Percentiles rank a stretch among this genome's conserved stretches.
Conservation (phyloP, 1,140 invertebrate genomes). For the Apis florea region DNA sequence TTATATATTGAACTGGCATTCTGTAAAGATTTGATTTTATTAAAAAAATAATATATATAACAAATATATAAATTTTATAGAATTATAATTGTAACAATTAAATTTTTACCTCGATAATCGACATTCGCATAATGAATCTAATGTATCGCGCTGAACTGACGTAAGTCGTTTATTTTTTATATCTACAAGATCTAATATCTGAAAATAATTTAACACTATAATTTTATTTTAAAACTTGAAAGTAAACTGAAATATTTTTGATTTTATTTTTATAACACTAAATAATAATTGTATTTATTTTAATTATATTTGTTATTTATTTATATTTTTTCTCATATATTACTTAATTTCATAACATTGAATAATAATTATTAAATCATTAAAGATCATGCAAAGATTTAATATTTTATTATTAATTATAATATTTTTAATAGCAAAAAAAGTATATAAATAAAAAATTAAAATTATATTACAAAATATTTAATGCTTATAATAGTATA, state of each 20-base stretch:
- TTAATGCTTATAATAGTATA: neutral
- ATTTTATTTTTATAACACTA: neutral
- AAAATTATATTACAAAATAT: neutral
- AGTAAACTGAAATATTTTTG: neutral
- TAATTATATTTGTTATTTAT: neutral
- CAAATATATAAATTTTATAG: neutral
- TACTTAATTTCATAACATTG: neutral
- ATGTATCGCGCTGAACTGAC: constrained; percentile 60
- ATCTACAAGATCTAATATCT: constrained; percentile 69
- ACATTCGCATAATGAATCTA: constrained; percentile 73
- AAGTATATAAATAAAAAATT: neutral
- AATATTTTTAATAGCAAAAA: too few species aligned
- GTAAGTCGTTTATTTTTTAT: constrained; percentile 61
- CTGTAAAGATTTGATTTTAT: constrained; percentile 71
- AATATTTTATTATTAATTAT: too few species aligned
- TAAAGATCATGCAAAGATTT: neutral
- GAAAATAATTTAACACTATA: constrained; percentile 8
- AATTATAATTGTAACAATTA: neutral
- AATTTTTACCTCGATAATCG: constrained; percentile 71
- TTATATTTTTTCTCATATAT: neutral
- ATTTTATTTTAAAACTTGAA: neutral
- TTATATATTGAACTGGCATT: constrained; percentile 88
- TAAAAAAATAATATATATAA: neutral
- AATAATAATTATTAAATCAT: neutral
- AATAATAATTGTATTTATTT: neutral